These are phyloP conservation scores for Cremastinae sp. DNA, from an alignment of 2,888 invertebrate genomes.

Conservation along the genomic window DNA sequence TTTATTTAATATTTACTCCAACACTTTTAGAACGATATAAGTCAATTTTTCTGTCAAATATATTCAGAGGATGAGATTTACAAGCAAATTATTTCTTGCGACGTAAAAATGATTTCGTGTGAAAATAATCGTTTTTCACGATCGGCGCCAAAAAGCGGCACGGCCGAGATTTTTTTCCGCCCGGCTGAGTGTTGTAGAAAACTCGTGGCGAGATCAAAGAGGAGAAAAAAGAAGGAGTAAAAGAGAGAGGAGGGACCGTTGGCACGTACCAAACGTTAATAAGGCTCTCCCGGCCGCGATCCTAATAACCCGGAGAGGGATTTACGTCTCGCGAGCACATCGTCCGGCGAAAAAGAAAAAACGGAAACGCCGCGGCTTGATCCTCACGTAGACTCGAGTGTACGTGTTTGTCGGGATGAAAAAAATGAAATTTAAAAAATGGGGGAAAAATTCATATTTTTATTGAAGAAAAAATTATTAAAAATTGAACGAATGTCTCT, in stretches of 20 bases:
- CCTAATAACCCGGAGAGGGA: constrained; percentile 34
- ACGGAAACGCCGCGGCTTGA: constrained; percentile 13
- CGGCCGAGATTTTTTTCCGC: too few species aligned
- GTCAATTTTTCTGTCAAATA: too few species aligned
- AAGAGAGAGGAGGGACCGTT: constrained; percentile 57
- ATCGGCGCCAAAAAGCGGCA: too few species aligned
- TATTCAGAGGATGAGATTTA: too few species aligned
- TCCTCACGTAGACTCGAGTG: constrained; percentile 7
- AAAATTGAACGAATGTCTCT: too few species aligned
- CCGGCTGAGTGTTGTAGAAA: too few species aligned
- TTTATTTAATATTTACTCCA: too few species aligned
- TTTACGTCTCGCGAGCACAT: constrained; percentile 34
- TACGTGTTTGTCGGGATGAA: constrained; percentile 44
- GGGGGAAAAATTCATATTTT: constrained; percentile 25
- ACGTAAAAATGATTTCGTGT: too few species aligned
- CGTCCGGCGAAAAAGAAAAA: constrained; percentile 18
- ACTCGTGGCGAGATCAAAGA: constrained; percentile 24
- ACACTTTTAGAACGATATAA: too few species aligned
- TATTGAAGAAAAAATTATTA: constrained; percentile 60
- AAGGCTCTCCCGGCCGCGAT: constrained; percentile 23
- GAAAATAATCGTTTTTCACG: too few species aligned
- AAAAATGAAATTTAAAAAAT: constrained; percentile 42
- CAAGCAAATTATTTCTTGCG: too few species aligned
- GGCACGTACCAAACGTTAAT: constrained; percentile 60
- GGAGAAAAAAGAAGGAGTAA: constrained; percentile 1